Percentiles rank a stretch among this genome's conserved stretches.
phyloP scores from a whole-genome alignment of 1,140 invertebrate genomes.

The Drosophila eugracilis region DNA sequence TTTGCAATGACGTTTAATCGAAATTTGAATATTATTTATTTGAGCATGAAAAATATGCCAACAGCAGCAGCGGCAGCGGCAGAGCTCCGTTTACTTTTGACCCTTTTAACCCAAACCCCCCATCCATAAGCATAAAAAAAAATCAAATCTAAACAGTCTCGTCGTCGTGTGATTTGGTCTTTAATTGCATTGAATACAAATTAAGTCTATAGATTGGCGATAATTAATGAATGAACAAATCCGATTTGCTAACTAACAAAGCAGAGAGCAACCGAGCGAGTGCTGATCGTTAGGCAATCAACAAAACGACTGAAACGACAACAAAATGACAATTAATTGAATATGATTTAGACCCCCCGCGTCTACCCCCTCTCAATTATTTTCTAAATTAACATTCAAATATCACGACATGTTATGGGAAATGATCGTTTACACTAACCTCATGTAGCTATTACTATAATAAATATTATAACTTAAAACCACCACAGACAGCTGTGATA shows the following conservation, averaged over 20 bases:
- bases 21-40: slow-evolving; percentile 69
- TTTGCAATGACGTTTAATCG: slow-evolving; percentile 71
- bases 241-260: slow-evolving; percentile 8
- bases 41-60: slow-evolving; percentile 57
- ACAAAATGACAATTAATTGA: slow-evolving; percentile 77
- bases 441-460: too few species aligned
- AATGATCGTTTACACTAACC: too few species aligned
- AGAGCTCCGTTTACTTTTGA: slow-evolving; percentile 14
- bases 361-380: too few species aligned
- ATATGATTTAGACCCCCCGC: too few species aligned
- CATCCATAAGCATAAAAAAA: slow-evolving; percentile 17
- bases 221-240: slow-evolving; percentile 72
- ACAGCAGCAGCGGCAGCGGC: slow-evolving; percentile 3
- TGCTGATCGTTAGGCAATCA: slow-evolving; percentile 51
- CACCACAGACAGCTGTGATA: too few species aligned
- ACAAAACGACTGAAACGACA: slow-evolving; percentile 54
- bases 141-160: slow-evolving; percentile 49
- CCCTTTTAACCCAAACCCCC: slow-evolving; percentile 11
- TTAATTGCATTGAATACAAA: slow-evolving; percentile 77
- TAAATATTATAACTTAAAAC: too few species aligned
- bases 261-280: slow-evolving; percentile 8
- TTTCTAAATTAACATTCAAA: slow-evolving; percentile 56
- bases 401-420: slow-evolving; percentile 36
- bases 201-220: slow-evolving; percentile 63
- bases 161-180: slow-evolving; percentile 43